Conservation (phyloP, 2,113 vertebrate genomes). For the Platysternon megacephalum region DNA sequence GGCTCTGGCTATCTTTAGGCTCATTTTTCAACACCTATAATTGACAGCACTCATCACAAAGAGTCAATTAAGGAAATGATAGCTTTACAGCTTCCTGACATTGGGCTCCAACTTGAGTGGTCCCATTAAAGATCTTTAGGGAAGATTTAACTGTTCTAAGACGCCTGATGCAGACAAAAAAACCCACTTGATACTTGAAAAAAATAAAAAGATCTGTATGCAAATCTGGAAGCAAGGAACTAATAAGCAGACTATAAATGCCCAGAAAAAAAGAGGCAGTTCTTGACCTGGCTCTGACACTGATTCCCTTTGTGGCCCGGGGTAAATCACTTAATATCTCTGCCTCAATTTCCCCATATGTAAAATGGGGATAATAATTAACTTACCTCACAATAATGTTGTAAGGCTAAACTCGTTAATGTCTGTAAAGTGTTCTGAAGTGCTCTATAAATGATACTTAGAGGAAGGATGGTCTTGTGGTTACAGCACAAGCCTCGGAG, state of each 20-base stretch:
- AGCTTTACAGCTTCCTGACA: not conserved
- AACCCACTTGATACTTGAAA: not conserved
- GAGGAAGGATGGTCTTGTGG: not conserved
- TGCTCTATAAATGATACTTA: not conserved
- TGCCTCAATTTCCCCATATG: not conserved
- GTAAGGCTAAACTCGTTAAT: not conserved
- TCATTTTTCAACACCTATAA: not conserved
- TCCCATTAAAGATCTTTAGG: not conserved
- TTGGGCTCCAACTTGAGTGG: rapidly evolving
- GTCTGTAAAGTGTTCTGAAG: not conserved
- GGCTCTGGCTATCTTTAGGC: not conserved
- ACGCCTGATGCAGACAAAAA: not conserved
- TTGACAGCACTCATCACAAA: rapidly evolving
- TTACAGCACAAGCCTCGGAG: not conserved
- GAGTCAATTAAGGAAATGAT: not conserved
- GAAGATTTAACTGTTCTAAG: not conserved
- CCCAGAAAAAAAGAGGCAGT: not conserved
- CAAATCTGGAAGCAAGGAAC: not conserved
- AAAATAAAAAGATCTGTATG: not conserved
- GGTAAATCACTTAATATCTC: not conserved
- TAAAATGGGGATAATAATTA: not conserved
- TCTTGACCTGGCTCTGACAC: not conserved
- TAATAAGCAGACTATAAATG: not conserved
- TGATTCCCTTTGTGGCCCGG: not conserved
- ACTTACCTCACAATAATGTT: not conserved